A percentile compares a stretch with the other conserved stretches of the same genome.
Conservation (phyloP, 2,888 invertebrate species). For the Agapostemon virescens region DNA sequence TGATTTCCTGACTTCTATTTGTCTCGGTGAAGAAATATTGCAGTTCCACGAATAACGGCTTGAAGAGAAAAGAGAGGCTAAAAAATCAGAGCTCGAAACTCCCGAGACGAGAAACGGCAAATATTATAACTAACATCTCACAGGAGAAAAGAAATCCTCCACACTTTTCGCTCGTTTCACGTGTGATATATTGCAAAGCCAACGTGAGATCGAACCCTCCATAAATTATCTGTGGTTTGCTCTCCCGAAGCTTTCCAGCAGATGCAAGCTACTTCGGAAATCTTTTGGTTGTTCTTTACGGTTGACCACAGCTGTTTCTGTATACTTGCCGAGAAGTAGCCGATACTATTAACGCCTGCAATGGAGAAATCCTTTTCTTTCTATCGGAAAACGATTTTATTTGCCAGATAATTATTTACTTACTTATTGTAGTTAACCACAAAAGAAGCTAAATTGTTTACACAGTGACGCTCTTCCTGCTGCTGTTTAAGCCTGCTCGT, state of each 20-base stretch:
- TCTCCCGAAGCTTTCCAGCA: slow-evolving; percentile 24
- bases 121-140: slow-evolving; percentile 21
- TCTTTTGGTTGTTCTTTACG: slow-evolving; percentile 22
- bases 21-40: background rate
- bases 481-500: no score
- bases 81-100: slow-evolving; percentile 14
- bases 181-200: slow-evolving; percentile 46
- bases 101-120: slow-evolving; percentile 20
- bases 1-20: background rate
- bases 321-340: background rate
- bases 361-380: background rate
- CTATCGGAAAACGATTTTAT: background rate
- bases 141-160: slow-evolving; percentile 32
- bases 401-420: background rate
- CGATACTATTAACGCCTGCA: slow-evolving; percentile 15
- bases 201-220: slow-evolving; percentile 45
- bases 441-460: background rate
- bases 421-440: background rate
- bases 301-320: slow-evolving; percentile 17
- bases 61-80: background rate
- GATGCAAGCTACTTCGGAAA: slow-evolving; percentile 47
- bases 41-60: background rate
- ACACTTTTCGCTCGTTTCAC: slow-evolving; percentile 11
- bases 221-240: slow-evolving; percentile 55
- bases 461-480: background rate